Conservation (phyloP, 1,140 invertebrate species). For the Aporrectodea caliginosa region DNA sequence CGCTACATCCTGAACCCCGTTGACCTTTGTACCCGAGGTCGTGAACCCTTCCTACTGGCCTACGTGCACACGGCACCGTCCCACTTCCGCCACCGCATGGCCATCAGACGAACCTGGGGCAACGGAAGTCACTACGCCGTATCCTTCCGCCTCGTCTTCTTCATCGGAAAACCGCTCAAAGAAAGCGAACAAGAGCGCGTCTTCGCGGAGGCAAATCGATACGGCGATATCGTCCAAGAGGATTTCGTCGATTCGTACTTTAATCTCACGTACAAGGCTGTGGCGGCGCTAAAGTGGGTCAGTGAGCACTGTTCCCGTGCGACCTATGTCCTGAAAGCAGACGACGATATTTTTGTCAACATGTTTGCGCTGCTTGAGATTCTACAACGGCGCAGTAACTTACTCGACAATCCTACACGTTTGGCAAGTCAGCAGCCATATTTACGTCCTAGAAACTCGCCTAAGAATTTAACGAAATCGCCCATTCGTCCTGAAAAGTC, state of each 20-base stretch:
- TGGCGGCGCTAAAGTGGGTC: slow-evolving; percentile 72
- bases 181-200: background rate
- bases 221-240: slow-evolving; percentile 73
- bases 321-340: slow-evolving; percentile 57
- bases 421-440: no score
- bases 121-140: slow-evolving; percentile 34
- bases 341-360: slow-evolving; percentile 61
- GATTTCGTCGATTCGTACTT: slow-evolving; percentile 73
- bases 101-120: slow-evolving; percentile 53
- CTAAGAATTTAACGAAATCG: no score
- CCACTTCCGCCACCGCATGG: slow-evolving; percentile 45
- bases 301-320: slow-evolving; percentile 64
- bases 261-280: slow-evolving; percentile 81
- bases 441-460: no score
- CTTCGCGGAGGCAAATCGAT: slow-evolving; percentile 59
- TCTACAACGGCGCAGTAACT: slow-evolving; percentile 27
- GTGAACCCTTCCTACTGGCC: slow-evolving; percentile 36
- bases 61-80: slow-evolving; percentile 46
- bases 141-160: slow-evolving; percentile 60
- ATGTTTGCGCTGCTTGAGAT: no score
- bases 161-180: slow-evolving; percentile 61
- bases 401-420: slow-evolving; percentile 30
- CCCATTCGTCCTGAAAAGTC: no score
- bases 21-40: background rate
- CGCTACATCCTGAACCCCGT: background rate